Conservation (phyloP, 2,888 invertebrate species). For the Erebia epiphron region DNA sequence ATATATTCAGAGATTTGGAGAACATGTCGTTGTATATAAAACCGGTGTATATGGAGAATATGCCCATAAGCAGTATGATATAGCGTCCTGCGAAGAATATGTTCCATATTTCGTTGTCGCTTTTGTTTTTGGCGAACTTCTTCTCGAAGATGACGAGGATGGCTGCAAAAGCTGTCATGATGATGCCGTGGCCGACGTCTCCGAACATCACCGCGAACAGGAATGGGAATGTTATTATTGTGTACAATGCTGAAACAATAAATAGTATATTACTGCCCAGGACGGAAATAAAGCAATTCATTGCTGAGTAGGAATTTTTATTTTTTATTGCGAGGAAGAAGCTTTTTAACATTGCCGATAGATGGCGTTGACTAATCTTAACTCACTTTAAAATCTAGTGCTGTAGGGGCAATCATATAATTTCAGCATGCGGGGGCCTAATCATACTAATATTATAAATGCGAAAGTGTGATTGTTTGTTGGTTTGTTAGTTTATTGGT, state of each 20-base stretch:
- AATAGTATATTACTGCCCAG: too few relatives aligned
- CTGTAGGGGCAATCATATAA: too few relatives aligned
- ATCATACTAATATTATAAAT: too few relatives aligned
- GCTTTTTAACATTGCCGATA: too few relatives aligned
- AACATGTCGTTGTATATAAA: constrained; percentile 99
- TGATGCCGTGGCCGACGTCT: constrained; percentile 87
- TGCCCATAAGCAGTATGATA: constrained; percentile 97
- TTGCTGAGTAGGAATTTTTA: too few relatives aligned
- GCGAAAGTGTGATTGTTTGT: too few relatives aligned
- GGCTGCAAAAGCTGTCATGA: constrained; percentile 86
- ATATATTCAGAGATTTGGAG: constrained; percentile 97
- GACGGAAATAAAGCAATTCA: too few relatives aligned
- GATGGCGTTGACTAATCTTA: too few relatives aligned
- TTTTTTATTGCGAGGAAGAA: too few relatives aligned
- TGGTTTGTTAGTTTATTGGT: too few relatives aligned
- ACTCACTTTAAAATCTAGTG: too few relatives aligned
- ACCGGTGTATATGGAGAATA: constrained; percentile 99
- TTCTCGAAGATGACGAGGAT: constrained; percentile 86
- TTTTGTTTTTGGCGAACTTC: constrained; percentile 75
- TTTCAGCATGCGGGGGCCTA: too few relatives aligned
- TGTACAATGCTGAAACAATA: constrained; percentile 84
- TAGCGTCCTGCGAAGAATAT: constrained; percentile 99
- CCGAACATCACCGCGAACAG: constrained; percentile 92
- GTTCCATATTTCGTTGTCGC: constrained; percentile 93
- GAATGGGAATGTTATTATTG: constrained; percentile 90